A percentile compares a stretch with the other conserved stretches of the same genome.
phyloP scores from a whole-genome alignment of 2,888 invertebrate species.

The Leucania comma region DNA sequence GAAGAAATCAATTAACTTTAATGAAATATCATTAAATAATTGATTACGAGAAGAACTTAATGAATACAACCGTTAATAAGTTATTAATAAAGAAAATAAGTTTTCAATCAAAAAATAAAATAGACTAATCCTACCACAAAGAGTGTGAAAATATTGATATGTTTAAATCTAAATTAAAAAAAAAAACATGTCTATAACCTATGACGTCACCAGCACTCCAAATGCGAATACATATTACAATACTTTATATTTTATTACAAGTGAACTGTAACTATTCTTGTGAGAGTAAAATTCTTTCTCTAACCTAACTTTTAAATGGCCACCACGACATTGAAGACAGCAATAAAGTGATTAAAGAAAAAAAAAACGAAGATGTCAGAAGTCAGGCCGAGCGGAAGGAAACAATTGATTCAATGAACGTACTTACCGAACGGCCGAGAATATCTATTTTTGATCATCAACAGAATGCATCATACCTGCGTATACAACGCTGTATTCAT shows the following conservation, averaged over 20 bases:
- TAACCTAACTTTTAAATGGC: conserved; percentile 29
- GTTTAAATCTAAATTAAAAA: too few species aligned
- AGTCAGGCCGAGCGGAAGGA: conserved; percentile 79
- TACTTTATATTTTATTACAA: too few species aligned
- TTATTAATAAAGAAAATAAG: not conserved
- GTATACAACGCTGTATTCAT: not conserved
- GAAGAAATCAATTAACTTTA: conserved; percentile 40
- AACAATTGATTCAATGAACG: conserved; percentile 84
- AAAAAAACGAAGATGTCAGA: conserved; percentile 70
- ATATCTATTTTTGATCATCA: conserved; percentile 73
- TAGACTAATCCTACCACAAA: not conserved
- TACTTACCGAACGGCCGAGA: conserved; percentile 64
- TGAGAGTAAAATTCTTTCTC: too few species aligned
- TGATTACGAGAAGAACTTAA: conserved; percentile 11
- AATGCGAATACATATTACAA: too few species aligned
- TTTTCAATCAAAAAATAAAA: conserved; percentile 3
- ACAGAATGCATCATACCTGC: conserved; percentile 46
- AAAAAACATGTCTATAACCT: too few species aligned
- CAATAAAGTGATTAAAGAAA: conserved; percentile 65
- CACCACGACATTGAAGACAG: conserved; percentile 44
- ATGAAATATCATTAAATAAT: conserved; percentile 28
- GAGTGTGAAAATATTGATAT: not conserved
- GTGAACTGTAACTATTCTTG: too few species aligned
- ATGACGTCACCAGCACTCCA: too few species aligned
- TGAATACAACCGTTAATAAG: not conserved